A percentile compares a stretch with the other conserved stretches of the same genome.
Evolutionary conservation across 1,140 invertebrate species (phyloP).

Genomic region (Hermatobates lingyangjiaoensis): DNA sequence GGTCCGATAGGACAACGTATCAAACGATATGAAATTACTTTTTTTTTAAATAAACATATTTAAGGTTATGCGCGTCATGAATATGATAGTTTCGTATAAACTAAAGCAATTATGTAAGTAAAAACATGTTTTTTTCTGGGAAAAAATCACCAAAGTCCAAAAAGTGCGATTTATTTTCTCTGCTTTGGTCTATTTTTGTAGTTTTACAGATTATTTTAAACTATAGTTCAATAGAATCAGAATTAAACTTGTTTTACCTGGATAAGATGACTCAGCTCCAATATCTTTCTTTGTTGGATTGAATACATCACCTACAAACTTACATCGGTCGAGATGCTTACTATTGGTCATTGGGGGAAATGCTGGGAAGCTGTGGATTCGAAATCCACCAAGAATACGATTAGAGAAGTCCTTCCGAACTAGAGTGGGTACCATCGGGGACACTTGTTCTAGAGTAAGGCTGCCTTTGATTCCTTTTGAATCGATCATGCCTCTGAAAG

Average conservation of each 20-base stretch:
- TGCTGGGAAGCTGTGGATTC: slow-evolving; percentile 44
- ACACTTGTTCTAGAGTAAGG: slow-evolving; percentile 59
- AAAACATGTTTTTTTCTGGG: too few relatives aligned
- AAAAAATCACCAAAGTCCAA: too few relatives aligned
- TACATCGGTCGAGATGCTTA: slow-evolving; percentile 28
- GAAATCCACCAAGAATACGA: slow-evolving; percentile 32
- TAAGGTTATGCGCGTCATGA: too few relatives aligned
- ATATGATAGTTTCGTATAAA: too few relatives aligned
- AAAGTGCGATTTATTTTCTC: too few relatives aligned
- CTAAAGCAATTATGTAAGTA: too few relatives aligned
- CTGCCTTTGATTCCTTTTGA: slow-evolving; percentile 62
- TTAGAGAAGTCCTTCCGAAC: slow-evolving; percentile 22
- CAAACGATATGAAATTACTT: too few relatives aligned
- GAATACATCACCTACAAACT: slow-evolving; percentile 33
- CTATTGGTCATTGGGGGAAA: slow-evolving; percentile 10
- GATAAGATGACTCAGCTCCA: slow-evolving; percentile 11
- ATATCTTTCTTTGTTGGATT: slow-evolving; percentile 36
- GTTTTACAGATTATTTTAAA: too few relatives aligned
- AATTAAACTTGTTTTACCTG: slow-evolving; percentile 14
- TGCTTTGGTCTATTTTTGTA: too few relatives aligned
- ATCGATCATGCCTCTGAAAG: slow-evolving; percentile 48
- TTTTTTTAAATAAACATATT: too few relatives aligned
- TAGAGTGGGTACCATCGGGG: slow-evolving; percentile 66
- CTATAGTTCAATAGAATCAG: too few relatives aligned
- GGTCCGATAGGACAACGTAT: too few relatives aligned